phyloP scores from a whole-genome alignment of 2,797 vertebrate genomes.

The Gorsachius magnificus region DNA sequence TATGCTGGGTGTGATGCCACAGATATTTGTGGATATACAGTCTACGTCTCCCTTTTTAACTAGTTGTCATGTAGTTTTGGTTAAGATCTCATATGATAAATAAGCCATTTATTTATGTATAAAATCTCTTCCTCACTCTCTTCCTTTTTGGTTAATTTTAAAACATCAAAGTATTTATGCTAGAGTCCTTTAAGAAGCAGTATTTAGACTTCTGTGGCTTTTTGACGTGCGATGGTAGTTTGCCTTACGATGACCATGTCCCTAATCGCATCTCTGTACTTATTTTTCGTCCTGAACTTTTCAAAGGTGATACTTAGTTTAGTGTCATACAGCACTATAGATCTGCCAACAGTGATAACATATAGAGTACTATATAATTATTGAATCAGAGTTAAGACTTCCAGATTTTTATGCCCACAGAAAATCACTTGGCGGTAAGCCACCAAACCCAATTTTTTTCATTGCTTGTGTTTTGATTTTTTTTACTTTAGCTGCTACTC shows the following conservation, averaged over 20 bases:
- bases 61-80: not conserved
- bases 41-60: not conserved
- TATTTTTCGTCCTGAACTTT: constrained; percentile 7
- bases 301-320: constrained; percentile 30
- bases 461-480: constrained; percentile 46
- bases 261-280: not conserved
- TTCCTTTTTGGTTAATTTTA: not conserved
- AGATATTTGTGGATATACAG: not conserved
- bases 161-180: not conserved
- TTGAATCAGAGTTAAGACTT: constrained; percentile 51
- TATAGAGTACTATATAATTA: constrained; percentile 20
- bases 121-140: not conserved
- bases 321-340: not conserved
- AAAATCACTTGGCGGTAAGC: constrained; percentile 61
- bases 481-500: constrained; percentile 62
- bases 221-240: not conserved
- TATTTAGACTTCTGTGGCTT: not conserved
- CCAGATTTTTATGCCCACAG: constrained; percentile 36
- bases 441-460: constrained; percentile 36
- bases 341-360: constrained; percentile 30
- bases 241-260: not conserved
- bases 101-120: not conserved
- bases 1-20: not conserved
- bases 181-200: not conserved
- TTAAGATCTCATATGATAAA: not conserved